A percentile compares a stretch with the other conserved stretches of the same genome.
phyloP scores from a whole-genome alignment of 2,888 invertebrate genomes.

The Gisinianus flammeolus region DNA sequence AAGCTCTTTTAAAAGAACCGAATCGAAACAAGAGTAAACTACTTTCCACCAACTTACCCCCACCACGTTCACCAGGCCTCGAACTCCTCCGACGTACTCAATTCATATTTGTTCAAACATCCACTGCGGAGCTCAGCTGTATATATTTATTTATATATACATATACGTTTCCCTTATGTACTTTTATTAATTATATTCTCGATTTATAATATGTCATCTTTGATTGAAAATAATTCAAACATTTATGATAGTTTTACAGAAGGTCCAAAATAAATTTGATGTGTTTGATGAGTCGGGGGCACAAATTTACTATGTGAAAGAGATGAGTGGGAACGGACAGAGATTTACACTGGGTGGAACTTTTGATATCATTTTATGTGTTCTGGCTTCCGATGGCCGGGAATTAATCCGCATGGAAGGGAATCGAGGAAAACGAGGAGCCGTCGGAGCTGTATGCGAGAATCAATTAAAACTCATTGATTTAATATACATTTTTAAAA shows the following conservation, averaged over 20 bases:
- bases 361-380: not conserved
- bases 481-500: not conserved
- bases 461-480: too few species aligned
- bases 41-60: not conserved
- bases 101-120: not conserved
- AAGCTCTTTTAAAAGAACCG: not conserved
- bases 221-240: not conserved
- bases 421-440: conserved; percentile 1
- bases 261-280: not conserved
- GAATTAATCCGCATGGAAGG: conserved; percentile 21
- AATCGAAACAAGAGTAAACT: not conserved
- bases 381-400: not conserved
- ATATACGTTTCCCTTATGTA: too few species aligned
- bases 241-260: not conserved
- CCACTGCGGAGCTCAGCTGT: not conserved
- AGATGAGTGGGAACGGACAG: conserved; percentile 8
- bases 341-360: not conserved
- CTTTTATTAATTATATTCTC: too few species aligned
- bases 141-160: too few species aligned
- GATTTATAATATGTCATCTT: not conserved
- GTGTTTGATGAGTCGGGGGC: not conserved
- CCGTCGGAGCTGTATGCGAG: not conserved
- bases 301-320: not conserved
- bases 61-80: not conserved
- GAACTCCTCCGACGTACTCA: conserved; percentile 6